Evolutionary conservation across 2,797 vertebrate species (phyloP).

Genomic region (Ispidina picta): DNA sequence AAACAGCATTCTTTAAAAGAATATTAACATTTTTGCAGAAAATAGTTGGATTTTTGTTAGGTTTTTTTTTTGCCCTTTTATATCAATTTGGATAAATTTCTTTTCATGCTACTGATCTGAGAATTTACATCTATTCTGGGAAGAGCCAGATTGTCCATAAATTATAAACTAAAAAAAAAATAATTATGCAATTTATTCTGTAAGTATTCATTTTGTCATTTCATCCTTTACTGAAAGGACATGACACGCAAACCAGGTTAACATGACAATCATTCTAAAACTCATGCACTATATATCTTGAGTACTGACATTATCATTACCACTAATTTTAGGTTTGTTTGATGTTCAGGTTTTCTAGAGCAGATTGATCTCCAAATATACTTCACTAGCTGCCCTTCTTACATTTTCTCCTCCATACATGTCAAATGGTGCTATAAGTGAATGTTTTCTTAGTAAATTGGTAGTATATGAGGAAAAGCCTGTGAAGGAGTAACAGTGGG

Average conservation of each 20-base stretch:
- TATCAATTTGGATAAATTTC: constrained; percentile 9
- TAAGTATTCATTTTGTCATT: background rate
- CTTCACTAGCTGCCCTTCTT: background rate
- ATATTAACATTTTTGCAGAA: background rate
- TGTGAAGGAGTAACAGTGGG: background rate
- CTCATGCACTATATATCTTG: background rate
- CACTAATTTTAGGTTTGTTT: background rate
- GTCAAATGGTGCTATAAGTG: background rate
- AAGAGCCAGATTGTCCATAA: constrained; percentile 16
- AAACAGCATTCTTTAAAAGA: background rate
- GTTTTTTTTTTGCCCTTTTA: background rate
- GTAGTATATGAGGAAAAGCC: background rate
- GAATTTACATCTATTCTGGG: background rate
- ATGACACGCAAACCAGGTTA: background rate
- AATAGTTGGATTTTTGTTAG: background rate
- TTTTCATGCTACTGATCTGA: constrained; percentile 1
- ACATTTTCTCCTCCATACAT: background rate
- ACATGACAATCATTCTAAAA: background rate
- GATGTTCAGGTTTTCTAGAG: background rate
- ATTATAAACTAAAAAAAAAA: background rate
- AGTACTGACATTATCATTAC: background rate
- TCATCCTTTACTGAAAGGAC: background rate
- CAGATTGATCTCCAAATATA: background rate
- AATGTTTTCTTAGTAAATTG: background rate
- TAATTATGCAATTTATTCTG: background rate